Evolutionary conservation across 2,113 vertebrate species (phyloP).

Genomic region (Butastur rufipennis): DNA sequence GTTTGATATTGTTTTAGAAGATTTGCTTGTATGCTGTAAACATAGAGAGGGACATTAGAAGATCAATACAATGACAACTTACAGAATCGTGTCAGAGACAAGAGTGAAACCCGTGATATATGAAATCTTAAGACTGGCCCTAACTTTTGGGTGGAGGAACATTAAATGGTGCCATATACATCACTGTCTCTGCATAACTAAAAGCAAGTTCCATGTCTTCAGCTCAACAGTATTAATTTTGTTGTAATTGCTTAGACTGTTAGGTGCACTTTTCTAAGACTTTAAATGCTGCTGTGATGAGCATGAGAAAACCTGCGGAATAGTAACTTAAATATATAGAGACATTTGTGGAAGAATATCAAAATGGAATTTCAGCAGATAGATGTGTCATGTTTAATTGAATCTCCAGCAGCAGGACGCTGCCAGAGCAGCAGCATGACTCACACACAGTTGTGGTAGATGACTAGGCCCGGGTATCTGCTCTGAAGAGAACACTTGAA

Average conservation of each 20-base stretch:
- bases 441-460: background rate
- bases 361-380: background rate
- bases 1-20: background rate
- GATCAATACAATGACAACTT: background rate
- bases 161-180: background rate
- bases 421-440: background rate
- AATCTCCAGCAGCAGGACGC: background rate
- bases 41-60: background rate
- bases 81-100: background rate
- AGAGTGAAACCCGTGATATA: background rate
- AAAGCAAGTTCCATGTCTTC: background rate
- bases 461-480: rapidly evolving
- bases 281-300: background rate
- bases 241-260: background rate
- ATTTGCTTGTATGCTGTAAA: background rate
- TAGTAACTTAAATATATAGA: background rate
- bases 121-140: background rate
- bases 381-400: background rate
- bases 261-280: background rate
- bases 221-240: background rate
- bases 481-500: background rate
- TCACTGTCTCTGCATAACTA: background rate
- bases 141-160: background rate
- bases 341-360: background rate
- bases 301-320: background rate